Percentiles rank a stretch among this genome's conserved stretches.
phyloP scores from a whole-genome alignment of 2,888 invertebrate species.

The Vanessa cardui region DNA sequence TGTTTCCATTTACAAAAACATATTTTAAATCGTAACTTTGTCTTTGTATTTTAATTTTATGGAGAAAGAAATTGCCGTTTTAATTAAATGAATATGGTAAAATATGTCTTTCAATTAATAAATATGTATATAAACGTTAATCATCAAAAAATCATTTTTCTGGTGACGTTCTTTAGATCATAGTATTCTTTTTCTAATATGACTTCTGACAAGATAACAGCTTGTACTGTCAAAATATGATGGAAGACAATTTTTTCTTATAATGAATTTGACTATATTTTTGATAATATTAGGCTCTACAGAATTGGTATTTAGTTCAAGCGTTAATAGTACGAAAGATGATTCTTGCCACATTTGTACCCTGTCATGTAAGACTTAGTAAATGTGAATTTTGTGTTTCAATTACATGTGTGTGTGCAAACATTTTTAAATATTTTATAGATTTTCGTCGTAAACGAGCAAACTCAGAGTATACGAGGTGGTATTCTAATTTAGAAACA shows the following conservation, averaged over 20 bases:
- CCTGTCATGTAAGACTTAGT: conserved; percentile 55
- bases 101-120: too few species aligned
- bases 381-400: neutral
- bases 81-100: too few species aligned
- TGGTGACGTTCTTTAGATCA: neutral
- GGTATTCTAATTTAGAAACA: conserved; percentile 60
- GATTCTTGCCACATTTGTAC: conserved; percentile 56
- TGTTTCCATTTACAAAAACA: too few species aligned
- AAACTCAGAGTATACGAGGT: conserved; percentile 66
- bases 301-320: conserved; percentile 55
- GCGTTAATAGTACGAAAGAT: conserved; percentile 53
- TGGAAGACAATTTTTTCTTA: conserved; percentile 62
- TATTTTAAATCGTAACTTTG: too few species aligned
- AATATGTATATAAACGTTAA: neutral
- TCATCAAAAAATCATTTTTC: too few species aligned
- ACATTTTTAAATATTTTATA: conserved; percentile 40
- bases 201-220: conserved; percentile 42
- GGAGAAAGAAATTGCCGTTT: too few species aligned
- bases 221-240: conserved; percentile 64
- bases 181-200: conserved; percentile 29
- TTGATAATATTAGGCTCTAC: conserved; percentile 67
- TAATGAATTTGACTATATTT: conserved; percentile 70
- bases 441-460: conserved; percentile 66
- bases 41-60: too few species aligned
- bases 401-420: neutral